Evolutionary conservation across 2,888 invertebrate species (phyloP).

Genomic region (Antitype chi): DNA sequence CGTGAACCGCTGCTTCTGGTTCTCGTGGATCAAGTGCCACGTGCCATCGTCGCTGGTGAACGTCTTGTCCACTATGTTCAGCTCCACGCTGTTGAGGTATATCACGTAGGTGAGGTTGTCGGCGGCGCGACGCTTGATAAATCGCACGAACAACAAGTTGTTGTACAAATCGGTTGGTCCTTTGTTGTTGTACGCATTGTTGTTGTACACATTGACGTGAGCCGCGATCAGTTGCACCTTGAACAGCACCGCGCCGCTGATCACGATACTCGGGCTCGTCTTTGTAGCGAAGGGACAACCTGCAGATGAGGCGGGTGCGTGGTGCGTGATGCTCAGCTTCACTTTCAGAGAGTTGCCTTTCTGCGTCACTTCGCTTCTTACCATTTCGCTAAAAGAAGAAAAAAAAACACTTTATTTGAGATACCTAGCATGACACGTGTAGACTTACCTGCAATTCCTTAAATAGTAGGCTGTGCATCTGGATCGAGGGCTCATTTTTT

Average conservation of each 20-base stretch:
- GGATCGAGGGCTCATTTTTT: no score
- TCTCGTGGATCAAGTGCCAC: constrained; percentile 74
- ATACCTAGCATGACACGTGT: no score
- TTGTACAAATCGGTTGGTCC: constrained; percentile 71
- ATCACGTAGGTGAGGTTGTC: constrained; percentile 72
- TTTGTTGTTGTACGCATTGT: constrained; percentile 47
- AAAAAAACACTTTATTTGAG: no score
- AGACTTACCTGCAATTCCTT: no score
- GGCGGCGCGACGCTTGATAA: constrained; percentile 65
- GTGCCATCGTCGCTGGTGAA: constrained; percentile 75
- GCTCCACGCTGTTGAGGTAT: constrained; percentile 68
- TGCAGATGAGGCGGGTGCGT: constrained; percentile 53
- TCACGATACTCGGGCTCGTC: constrained; percentile 69
- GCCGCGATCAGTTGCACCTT: constrained; percentile 71
- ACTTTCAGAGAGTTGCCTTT: constrained; percentile 63
- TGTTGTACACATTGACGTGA: constrained; percentile 48
- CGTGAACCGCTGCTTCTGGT: constrained; percentile 69
- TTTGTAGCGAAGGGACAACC: constrained; percentile 64
- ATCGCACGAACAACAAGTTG: constrained; percentile 72
- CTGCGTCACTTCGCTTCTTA: constrained; percentile 61
- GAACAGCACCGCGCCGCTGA: constrained; percentile 70
- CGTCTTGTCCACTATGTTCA: constrained; percentile 66
- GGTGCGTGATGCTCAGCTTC: constrained; percentile 67
- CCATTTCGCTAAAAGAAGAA: no score
- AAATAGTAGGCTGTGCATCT: no score